Evolutionary conservation across 2,888 invertebrate species (phyloP), one percentile per base, ranked within the genome.

Genomic region (Epirrhoe tristata): DNA sequence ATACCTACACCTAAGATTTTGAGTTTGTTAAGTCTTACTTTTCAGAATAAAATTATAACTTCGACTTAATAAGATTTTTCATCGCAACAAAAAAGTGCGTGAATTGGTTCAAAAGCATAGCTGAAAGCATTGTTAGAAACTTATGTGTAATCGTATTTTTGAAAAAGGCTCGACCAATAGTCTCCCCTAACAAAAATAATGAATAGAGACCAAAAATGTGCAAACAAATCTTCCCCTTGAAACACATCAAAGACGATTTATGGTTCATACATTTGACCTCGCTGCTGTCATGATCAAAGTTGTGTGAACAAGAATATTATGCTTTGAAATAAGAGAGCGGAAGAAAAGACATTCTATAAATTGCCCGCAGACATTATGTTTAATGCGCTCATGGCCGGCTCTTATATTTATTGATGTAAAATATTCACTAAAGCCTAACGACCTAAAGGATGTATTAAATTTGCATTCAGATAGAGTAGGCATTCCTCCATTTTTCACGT

Each of bases 201-300:
- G 83, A 87, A 87, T 82, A 81, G 79, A 82, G 79, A 82, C 83
- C 79, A 81, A 84, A 81, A 81, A 81, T 82, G 77, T 78, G 79
- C 83, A 81, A 84, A 74, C 84, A 75, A 82, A 84, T 74, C 82
- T 86, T 83, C 81, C 78, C 79, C 77, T 80, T 80, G 84, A 85
- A 85, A 81, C 82, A 77, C 79, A 80, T 78, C 73, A 83, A 80
- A 82, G 82, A 83, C 83, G 81, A 89, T 89, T 89, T 89, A 89
- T 87, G 81, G 86, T 83, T 88, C 87, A 87, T 88, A 82, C 88
- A 81, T 87, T 86, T 86, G 88, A 87, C 89, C 89, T 88, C 87
- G 84, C 78, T 79, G 77, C 77, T 81, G 84, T 83, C 86, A 82
- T 81, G 85, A 85, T 84, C 81, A 81, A 86, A 85, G 80, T 86